Evolutionary conservation across 2,888 invertebrate genomes (phyloP), one percentile per base, ranked within the genome.

Genomic region (Scaptodrosophila latifasciaeformis): DNA sequence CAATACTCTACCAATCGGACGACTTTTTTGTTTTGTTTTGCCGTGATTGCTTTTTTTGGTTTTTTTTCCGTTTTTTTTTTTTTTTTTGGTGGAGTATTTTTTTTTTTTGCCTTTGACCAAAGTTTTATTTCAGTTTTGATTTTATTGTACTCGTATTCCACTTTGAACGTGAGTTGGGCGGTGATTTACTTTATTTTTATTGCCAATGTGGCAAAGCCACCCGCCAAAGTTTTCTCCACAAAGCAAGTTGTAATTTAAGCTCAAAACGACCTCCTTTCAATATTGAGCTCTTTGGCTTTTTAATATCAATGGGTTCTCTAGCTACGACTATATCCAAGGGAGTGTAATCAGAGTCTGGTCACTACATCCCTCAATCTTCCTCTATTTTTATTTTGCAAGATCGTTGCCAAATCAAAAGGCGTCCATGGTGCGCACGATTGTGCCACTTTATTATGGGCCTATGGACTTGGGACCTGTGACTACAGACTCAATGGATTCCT

Each of bases 361-460:
- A n/a, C n/a, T n/a, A n/a, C n/a, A 7, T 18, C 30, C 9, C 54
- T 31, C 15, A 5, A n/a, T n/a, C n/a, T n/a, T n/a, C 46, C 34
- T n/a, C n/a, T n/a, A n/a, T n/a, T n/a, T n/a, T n/a, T n/a, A n/a
- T n/a, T n/a, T n/a, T 54, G 53, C 51, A 31, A 56, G 59, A 70
- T 70, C 80, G 79, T 79, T 81, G 77, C 81, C 77, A 74, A 77
- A 77, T 81, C 80, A 70, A 70, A 77, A 64, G 68, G 70, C 77
- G 77, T 77, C 67, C 77, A 76, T 54, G 61, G 54, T 48, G 54
- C 62, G 69, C 77, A 77, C 77, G 77, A 77, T 69, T 81, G 81
- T 81, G 81, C 77, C 78, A 77, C 80, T 77, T 81, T 13, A 45
- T 35, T 45, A 72, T 65, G 71, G 75, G 69, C 62, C 63, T 65